phyloP scores from a whole-genome alignment of 1,140 invertebrate genomes.

The Metaphire vulgaris region DNA sequence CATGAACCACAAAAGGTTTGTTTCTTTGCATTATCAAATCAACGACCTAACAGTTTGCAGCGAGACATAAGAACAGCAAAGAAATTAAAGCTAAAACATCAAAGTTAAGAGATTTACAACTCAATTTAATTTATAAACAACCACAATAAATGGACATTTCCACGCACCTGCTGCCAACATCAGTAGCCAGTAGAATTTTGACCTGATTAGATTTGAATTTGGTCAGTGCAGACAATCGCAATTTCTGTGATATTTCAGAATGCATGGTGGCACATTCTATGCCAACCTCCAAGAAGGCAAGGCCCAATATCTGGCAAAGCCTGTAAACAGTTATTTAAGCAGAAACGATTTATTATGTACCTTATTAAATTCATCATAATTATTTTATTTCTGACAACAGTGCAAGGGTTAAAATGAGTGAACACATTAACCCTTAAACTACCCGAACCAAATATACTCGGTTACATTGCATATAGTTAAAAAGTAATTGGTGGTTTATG shows the following conservation, averaged over 20 bases:
- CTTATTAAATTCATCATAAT: background rate
- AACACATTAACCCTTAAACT: too few species aligned
- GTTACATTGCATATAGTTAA: too few species aligned
- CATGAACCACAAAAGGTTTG: too few species aligned
- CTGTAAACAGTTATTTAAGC: conserved; percentile 30
- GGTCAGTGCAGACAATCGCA: conserved; percentile 45
- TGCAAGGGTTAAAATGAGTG: background rate
- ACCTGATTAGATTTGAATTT: conserved; percentile 52
- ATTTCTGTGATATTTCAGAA: conserved; percentile 57
- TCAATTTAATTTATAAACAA: too few species aligned
- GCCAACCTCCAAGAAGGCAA: conserved; percentile 76
- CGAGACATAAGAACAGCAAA: too few species aligned
- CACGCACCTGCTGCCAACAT: conserved; percentile 50
- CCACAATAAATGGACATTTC: too few species aligned
- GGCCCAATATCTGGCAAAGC: conserved; percentile 54
- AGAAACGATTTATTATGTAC: background rate
- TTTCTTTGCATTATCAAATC: too few species aligned
- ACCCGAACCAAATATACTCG: too few species aligned
- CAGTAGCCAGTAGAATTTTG: conserved; percentile 51
- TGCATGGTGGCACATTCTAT: conserved; percentile 71
- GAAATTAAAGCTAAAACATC: too few species aligned
- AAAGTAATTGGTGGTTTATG: too few species aligned
- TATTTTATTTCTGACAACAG: background rate
- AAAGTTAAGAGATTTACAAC: too few species aligned
- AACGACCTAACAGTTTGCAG: too few species aligned